Base-by-base conservation (phyloP, 2,888 invertebrate species). In the Brachyptera risi region DNA sequence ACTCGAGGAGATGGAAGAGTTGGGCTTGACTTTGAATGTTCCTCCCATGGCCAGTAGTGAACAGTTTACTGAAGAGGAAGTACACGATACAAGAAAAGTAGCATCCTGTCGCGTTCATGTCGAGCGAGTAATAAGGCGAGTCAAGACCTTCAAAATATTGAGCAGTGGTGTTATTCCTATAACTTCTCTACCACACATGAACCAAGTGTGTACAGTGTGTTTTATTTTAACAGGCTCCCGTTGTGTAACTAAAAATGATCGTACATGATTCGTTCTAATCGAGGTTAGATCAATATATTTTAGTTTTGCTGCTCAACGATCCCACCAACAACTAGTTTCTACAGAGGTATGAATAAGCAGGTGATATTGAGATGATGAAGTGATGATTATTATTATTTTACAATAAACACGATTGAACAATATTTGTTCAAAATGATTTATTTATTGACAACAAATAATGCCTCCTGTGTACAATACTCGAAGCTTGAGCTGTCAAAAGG, bases 191-290 rank as follows among this genome's bases (percentile, higher is more conserved):
- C 31, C 51, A 2, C n/a, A 27, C 35, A 5, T 51, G 1, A 51
- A 51, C 19, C 51, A 51, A 51, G 31, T 51, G 31, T 51, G 51
- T 31, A 51, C 51, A 3, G 51, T 51, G 2, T 51, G 51, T 51
- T 51, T 31, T 15, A 11, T 51, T 7, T 35, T 51, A 9, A 51
- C 51, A 31, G 51, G 51, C n/a, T 51, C 35, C 17, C 51, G 51
- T 19, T 51, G 51, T 31, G 51, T 51, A 31, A 51, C 51, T 15
- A 51, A 31, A 35, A 31, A 35, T 44, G 5, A 19, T 21, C 19
- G 21, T n/a, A n/a, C n/a, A n/a, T n/a, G n/a, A n/a, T n/a, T n/a
- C n/a, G n/a, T n/a, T n/a, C n/a, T n/a, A n/a, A n/a, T n/a, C n/a
- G n/a, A n/a, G n/a, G n/a, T n/a, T n/a, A n/a, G n/a, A n/a, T n/a